Evolutionary conservation across 2,113 vertebrate species (phyloP), one percentile per base, ranked within the genome.

Genomic region (Crypturellus undulatus): DNA sequence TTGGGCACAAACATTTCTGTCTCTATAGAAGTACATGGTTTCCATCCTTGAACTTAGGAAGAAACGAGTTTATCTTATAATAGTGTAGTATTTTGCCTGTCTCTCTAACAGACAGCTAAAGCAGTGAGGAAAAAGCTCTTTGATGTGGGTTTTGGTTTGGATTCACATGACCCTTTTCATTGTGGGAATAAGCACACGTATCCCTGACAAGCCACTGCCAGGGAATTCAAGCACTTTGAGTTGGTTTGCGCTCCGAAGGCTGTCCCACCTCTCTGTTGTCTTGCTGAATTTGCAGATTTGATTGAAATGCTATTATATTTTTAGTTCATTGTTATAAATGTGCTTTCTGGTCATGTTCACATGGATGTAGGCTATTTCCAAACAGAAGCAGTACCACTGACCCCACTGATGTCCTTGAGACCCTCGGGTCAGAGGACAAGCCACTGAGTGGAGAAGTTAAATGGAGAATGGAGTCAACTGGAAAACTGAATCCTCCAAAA

Each of bases 51-150:
- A 79, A n/a, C 65, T 79, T 49, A 82, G 67, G 45, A 87, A 76
- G 43, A 52, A 13, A 60, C 49, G 84, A 79, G 76, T 62, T 40
- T 9, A 1, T 68, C 40, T 56, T 65, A 2, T 42, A 76, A 71
- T 9, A 69, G 54, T 65, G 30, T 79, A 93, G 79, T 92, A 87
- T 84, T 89, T 93, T 76, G 84, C 62, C 19, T 60, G 24, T 79
- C 73, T 91, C 63, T 92, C 94, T 92, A 92, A 93, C 65, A 58
- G 87, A 79, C 49, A 92, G 19, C 65, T 69, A 62, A 20, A 87
- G 32, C 38, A 78, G 47, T 38, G 38, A 78, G 32, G 24, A 25
- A 36, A 36, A 54, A 43, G 42, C 47, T 75, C 47, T 70, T 92
- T 43, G 34, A 51, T 79, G 19, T 32, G 32, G 14, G 14, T 51